These are phyloP conservation scores for Dendrolimus pini DNA, from an alignment of 2,888 invertebrate species.

Conservation along the genomic window DNA sequence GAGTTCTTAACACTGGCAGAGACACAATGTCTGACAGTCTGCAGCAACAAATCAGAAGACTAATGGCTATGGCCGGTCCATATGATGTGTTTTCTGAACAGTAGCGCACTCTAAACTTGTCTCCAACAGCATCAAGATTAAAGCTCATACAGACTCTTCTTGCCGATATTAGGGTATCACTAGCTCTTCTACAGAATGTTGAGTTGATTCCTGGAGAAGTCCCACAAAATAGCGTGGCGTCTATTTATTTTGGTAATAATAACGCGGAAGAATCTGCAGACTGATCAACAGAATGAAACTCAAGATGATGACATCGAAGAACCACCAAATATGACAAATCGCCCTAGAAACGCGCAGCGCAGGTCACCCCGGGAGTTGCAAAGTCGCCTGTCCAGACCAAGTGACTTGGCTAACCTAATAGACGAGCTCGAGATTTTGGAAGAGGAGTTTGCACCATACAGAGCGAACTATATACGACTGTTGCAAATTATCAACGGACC, in stretches of 20 bases:
- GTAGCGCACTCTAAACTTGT: slow-evolving; percentile 24
- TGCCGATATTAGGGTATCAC: slow-evolving; percentile 33
- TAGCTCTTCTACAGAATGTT: slow-evolving; percentile 25
- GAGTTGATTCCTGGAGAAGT: slow-evolving; percentile 8
- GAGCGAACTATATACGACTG: slow-evolving; percentile 27
- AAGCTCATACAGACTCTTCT: slow-evolving; percentile 43
- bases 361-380: slow-evolving; percentile 32
- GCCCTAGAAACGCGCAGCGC: slow-evolving; percentile 24
- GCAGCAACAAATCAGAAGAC: no score
- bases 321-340: slow-evolving; percentile 12
- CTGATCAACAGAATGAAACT: no score
- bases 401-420: slow-evolving; percentile 37
- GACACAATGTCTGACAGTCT: no score
- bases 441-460: slow-evolving; percentile 39
- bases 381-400: slow-evolving; percentile 32
- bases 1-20: no score
- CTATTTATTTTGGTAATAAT: no score
- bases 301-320: slow-evolving; percentile 29
- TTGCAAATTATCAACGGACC: slow-evolving; percentile 27
- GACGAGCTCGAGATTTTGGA: slow-evolving; percentile 41
- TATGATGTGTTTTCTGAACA: slow-evolving; percentile 27
- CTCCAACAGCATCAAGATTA: slow-evolving; percentile 48
- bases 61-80: slow-evolving; percentile 19
- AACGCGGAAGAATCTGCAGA: no score
- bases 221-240: no score